Evolutionary conservation across 2,888 invertebrate species (phyloP), one percentile per base, ranked within the genome.

Genomic region (Podotricha telesiphe): DNA sequence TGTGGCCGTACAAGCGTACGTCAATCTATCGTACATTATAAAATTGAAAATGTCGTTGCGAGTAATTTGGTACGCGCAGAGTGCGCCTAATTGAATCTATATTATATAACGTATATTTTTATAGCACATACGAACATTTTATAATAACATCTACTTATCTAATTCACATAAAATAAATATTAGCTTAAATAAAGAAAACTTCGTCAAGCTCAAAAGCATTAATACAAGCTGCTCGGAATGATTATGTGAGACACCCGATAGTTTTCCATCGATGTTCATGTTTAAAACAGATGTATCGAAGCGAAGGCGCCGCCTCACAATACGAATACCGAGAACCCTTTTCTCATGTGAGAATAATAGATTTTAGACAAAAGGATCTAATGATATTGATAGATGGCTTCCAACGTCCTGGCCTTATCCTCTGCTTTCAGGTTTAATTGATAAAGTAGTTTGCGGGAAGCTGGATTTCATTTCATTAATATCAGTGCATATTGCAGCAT

Each of bases 301-400:
- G 28, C 58, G 51, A 64, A 34, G 55, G 64, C 58, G 42, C 8
- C 47, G 45, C 20, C 58, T 50, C 37, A 56, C 68, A 68, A 64
- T 68, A 64, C 58, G 34, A 50, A 64, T 50, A n/a, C 58, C 28
- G 40, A 40, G 53, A 51, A 67, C 58, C 45, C 55, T 28, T 45
- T 48, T 13, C 28, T 37, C 58, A 28, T 58, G 37, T 68, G 56
- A 55, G 56, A 56, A 68, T 68, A 64, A 58, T 68, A 64, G 58
- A 68, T 40, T 68, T 68, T 58, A 68, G 64, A 68, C 68, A 68
- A 68, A 55, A 42, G 64, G 68, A 50, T 56, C 68, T 40, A 56
- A 48, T 64, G 55, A 58, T 58, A 68, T 47, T 62, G 34, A 62
- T 48, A 37, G 62, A 50, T 62, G 19, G 45, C n/a, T n/a, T n/a